Base-by-base conservation (phyloP, 2,797 vertebrate species). In the Darevskia nairensis region DNA sequence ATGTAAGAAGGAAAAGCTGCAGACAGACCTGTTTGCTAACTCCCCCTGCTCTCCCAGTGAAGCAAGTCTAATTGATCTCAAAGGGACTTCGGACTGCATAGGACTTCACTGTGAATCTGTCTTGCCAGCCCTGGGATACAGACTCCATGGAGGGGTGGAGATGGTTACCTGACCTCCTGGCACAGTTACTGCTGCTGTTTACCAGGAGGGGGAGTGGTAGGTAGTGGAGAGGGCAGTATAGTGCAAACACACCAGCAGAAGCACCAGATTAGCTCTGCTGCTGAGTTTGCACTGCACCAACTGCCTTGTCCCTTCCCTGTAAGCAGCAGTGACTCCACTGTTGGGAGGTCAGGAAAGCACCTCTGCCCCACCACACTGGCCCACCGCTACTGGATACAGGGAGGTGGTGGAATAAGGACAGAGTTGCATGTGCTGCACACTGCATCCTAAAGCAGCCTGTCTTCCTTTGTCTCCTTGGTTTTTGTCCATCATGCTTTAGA, bases 1-100 rank as follows among this genome's bases (percentile, higher is more conserved):
- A 35, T 78, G 74, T 44, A 89, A 88, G 1, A 79, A 89, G 85
- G 69, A 71, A 90, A 86, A 21, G 41, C 80, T 74, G 78, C 87
- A 87, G 8, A 86, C 23, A 76, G 84, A 4, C 80, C 78, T 88
- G 44, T 0, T 9, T 39, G 66, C 84, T 85, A n/a, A 76, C 71
- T 13, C 84, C 87, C 84, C 21, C 66, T 82, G 80, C 59, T 23
- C 8, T 0, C 1, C 66, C 50, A 15, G 50, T 55, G 19, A 29
- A 78, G 64, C 32, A 79, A 76, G 21, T 27, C 46, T 59, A 11
- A 80, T 69, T 69, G 76, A 86, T 68, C 17, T 80, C 66, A 80
- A 10, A n/a, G 27, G 64, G 39, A 35, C 4, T 46, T 19, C 1
- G 0, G 32, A 39, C 23, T 66, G 46, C 10, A 39, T 27, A 74